These are phyloP conservation scores for Chondrosia reniformis DNA, from an alignment of 37 sponge, comb jelly and placozoan genomes.

Conservation along the genomic window DNA sequence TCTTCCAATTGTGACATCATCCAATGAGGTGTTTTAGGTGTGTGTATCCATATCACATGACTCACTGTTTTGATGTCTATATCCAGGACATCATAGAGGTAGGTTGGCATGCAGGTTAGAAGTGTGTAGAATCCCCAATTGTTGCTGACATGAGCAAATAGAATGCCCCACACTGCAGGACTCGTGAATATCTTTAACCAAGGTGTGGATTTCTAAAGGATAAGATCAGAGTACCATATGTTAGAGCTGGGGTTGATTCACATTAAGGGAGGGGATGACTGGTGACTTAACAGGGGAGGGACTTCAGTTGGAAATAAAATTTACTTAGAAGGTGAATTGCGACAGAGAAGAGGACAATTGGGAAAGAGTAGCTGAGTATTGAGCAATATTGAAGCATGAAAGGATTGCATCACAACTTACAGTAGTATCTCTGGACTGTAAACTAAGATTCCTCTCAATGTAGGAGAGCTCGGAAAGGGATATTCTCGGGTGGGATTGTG, in stretches of 20 bases:
- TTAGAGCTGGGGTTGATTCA: too few relatives aligned
- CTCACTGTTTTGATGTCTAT: slow-evolving; percentile 10
- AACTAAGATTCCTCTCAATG: slow-evolving; percentile 42
- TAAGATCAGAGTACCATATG: background rate
- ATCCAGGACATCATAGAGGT: slow-evolving; percentile 25
- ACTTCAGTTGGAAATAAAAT: background rate
- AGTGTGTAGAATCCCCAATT: slow-evolving; percentile 72
- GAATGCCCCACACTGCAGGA: slow-evolving; percentile 53
- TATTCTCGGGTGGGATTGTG: slow-evolving; percentile 71
- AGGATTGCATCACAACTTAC: background rate
- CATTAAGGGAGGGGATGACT: too few relatives aligned
- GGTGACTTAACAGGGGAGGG: background rate
- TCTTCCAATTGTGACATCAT: too few relatives aligned
- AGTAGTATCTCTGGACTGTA: background rate
- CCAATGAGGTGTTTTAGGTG: background rate
- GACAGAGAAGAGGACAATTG: background rate
- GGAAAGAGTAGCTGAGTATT: background rate
- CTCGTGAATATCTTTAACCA: slow-evolving; percentile 44
- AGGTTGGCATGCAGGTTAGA: slow-evolving; percentile 60
- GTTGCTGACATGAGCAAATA: slow-evolving; percentile 46
- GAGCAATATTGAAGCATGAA: background rate
- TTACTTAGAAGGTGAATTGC: background rate
- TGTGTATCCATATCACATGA: background rate
- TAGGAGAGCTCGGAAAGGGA: slow-evolving; percentile 59
- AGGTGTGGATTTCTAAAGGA: slow-evolving; percentile 18